These are phyloP conservation scores for Peromyscus polionotus DNA, from an alignment of 2,113 vertebrate genomes.

Conservation along the genomic window DNA sequence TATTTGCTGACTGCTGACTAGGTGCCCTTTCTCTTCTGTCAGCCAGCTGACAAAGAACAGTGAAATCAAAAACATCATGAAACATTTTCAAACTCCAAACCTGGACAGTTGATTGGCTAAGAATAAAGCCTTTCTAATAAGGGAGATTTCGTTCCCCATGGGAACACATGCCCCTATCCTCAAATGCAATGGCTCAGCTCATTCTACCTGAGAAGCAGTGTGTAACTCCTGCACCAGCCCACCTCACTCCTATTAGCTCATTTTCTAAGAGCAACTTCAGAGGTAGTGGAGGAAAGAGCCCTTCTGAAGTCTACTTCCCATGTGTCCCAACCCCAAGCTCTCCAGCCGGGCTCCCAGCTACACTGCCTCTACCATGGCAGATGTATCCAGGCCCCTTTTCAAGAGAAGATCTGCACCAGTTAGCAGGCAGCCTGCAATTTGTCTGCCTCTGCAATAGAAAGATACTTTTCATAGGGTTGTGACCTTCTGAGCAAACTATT, in stretches of 20 bases:
- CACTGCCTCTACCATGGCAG: not conserved
- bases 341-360: constrained; percentile 20
- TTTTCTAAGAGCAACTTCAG: constrained; percentile 48
- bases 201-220: constrained; percentile 53
- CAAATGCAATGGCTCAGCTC: constrained; percentile 55
- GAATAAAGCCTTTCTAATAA: constrained; percentile 72
- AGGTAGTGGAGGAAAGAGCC: not conserved
- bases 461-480: constrained; percentile 21
- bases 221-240: constrained; percentile 20
- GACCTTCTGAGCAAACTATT: not conserved
- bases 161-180: constrained; percentile 44
- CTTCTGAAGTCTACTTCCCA: constrained; percentile 26
- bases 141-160: constrained; percentile 52
- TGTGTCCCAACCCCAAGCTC: not conserved
- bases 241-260: constrained; percentile 27
- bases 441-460: constrained; percentile 32
- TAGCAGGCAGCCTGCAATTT: not conserved
- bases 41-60: constrained; percentile 72
- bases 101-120: constrained; percentile 67
- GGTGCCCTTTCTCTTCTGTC: constrained; percentile 69
- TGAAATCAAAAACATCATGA: constrained; percentile 75
- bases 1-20: constrained; percentile 72
- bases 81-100: constrained; percentile 72
- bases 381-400: not conserved
- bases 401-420: constrained; percentile 20